These are phyloP conservation scores for Heliornis fulica DNA, from an alignment of 2,113 vertebrate species.

Conservation along the genomic window DNA sequence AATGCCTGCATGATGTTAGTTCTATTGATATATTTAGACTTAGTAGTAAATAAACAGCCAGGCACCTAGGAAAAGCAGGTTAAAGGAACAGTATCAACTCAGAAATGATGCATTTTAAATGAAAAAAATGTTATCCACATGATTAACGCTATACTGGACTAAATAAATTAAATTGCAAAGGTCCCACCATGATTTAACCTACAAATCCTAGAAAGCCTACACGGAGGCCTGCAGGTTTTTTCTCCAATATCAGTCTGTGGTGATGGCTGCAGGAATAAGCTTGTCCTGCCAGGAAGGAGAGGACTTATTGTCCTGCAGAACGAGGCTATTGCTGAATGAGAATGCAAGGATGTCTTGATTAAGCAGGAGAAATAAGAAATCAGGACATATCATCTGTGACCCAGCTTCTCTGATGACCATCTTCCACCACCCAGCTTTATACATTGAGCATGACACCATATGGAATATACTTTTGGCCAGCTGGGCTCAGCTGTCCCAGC, in stretches of 20 bases:
- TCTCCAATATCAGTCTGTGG: neutral
- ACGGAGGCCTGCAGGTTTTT: neutral
- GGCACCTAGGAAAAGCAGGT: neutral
- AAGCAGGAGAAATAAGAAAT: neutral
- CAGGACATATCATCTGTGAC: neutral
- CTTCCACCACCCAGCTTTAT: neutral
- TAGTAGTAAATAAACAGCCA: neutral
- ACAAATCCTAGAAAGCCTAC: neutral
- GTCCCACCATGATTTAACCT: neutral
- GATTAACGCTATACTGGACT: neutral
- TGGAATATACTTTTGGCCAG: no score
- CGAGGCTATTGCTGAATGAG: neutral
- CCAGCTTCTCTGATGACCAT: neutral
- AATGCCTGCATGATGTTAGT: neutral
- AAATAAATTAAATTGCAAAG: neutral
- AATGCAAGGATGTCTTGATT: neutral
- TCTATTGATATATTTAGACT: neutral
- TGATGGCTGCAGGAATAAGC: neutral
- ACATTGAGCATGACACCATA: no score
- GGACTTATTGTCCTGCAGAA: neutral
- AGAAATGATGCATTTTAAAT: neutral
- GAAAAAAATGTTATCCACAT: neutral
- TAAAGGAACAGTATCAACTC: neutral
- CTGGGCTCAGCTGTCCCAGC: no score
- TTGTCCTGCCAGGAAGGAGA: neutral